Evolutionary conservation across 1,140 invertebrate genomes (phyloP).

Genomic region (Hestina assimilis): DNA sequence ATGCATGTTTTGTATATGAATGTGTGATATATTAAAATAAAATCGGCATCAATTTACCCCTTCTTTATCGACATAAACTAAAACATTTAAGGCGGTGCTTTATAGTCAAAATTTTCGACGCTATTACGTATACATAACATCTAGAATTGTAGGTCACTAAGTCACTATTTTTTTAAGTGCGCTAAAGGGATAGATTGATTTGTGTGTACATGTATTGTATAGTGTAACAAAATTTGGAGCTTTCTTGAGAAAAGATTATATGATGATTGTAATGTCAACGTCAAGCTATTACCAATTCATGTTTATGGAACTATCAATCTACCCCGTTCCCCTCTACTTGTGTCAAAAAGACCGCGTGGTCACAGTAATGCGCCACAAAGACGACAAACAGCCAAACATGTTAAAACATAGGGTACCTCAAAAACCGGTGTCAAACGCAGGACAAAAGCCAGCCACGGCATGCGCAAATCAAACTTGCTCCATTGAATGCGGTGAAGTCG

Average conservation of each 20-base stretch:
- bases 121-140: conserved; percentile 21
- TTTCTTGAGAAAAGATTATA: conserved; percentile 11
- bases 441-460: conserved; percentile 70
- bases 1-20: conserved; percentile 6
- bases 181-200: conserved; percentile 33
- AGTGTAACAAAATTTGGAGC: background rate
- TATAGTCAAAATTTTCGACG: conserved; percentile 10
- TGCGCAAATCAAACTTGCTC: conserved; percentile 75
- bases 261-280: conserved; percentile 20
- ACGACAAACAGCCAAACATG: conserved; percentile 69
- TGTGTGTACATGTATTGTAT: conserved; percentile 30
- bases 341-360: conserved; percentile 66
- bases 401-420: conserved; percentile 67
- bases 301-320: conserved; percentile 45
- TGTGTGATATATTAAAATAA: conserved; percentile 11
- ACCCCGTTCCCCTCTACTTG: conserved; percentile 54
- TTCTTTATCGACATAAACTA: conserved; percentile 21
- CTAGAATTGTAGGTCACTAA: conserved; percentile 23
- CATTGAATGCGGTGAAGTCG: conserved; percentile 74
- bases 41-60: conserved; percentile 50
- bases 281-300: conserved; percentile 1
- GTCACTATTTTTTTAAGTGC: conserved; percentile 10
- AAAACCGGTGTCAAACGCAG: conserved; percentile 65
- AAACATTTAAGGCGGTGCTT: conserved; percentile 28
- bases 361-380: conserved; percentile 56